phyloP scores from a whole-genome alignment of 2,888 invertebrate genomes.

The Artemia sinica region DNA sequence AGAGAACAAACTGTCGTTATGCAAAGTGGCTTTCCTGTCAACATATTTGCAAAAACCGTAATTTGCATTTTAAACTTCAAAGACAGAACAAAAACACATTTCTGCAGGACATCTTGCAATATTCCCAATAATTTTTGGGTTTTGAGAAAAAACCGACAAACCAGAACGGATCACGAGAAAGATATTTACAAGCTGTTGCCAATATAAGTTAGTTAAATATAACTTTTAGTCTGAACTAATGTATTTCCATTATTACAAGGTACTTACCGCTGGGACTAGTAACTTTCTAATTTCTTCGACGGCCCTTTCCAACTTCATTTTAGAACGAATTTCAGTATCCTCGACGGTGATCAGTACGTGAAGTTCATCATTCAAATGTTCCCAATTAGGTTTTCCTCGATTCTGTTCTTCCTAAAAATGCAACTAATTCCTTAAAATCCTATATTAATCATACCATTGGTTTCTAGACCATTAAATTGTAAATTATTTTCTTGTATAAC shows the following conservation, averaged over 20 bases:
- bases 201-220: background rate
- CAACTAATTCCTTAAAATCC: slow-evolving; percentile 14
- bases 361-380: slow-evolving; percentile 93
- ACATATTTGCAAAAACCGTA: no score
- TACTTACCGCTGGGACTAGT: slow-evolving; percentile 69
- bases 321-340: slow-evolving; percentile 91
- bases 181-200: background rate
- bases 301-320: slow-evolving; percentile 81
- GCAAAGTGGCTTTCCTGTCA: no score
- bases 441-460: no score
- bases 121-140: no score
- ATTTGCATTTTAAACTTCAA: no score
- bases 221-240: background rate
- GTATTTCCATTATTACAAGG: background rate
- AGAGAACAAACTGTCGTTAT: no score
- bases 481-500: no score
- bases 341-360: slow-evolving; percentile 97
- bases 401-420: slow-evolving; percentile 82
- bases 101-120: no score
- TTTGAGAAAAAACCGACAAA: no score
- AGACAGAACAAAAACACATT: no score
- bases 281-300: slow-evolving; percentile 96
- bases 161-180: background rate
- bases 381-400: slow-evolving; percentile 99
- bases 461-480: no score